phyloP scores from a whole-genome alignment of 2,888 invertebrate genomes.

The Holacanthella duospinosa region DNA sequence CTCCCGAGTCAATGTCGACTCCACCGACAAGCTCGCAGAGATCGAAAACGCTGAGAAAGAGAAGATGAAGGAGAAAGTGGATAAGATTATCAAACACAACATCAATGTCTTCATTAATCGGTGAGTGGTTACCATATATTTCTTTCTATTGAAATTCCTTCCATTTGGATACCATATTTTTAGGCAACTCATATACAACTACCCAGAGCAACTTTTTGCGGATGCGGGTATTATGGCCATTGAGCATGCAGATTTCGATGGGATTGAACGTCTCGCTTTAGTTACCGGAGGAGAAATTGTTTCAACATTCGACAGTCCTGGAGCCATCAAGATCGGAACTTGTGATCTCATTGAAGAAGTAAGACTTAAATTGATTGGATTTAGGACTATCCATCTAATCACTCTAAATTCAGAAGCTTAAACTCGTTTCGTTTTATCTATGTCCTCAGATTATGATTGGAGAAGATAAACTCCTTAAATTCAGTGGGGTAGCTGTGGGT shows the following conservation, averaged over 20 bases:
- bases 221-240: constrained; percentile 98
- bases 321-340: constrained; percentile 78
- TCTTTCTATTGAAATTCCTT: background rate
- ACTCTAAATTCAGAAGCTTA: constrained; percentile 56
- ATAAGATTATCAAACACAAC: constrained; percentile 85
- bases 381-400: background rate
- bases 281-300: constrained; percentile 98
- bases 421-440: too few relatives aligned
- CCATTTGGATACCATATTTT: background rate
- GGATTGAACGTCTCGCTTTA: constrained; percentile 90
- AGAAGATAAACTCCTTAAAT: constrained; percentile 86
- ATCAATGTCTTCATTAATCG: constrained; percentile 97
- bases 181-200: constrained; percentile 98
- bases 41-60: constrained; percentile 95
- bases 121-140: constrained; percentile 39
- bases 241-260: constrained; percentile 99
- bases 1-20: constrained; percentile 83
- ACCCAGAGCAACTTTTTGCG: constrained; percentile 97
- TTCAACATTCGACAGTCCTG: constrained; percentile 93
- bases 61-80: constrained; percentile 99
- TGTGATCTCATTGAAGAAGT: constrained; percentile 93
- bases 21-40: constrained; percentile 91
- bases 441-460: constrained; percentile 76
- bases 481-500: constrained; percentile 86
- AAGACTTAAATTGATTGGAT: constrained; percentile 22